Base-by-base conservation (phyloP, 2,888 invertebrate genomes). In the Drymonia ruficornis region DNA sequence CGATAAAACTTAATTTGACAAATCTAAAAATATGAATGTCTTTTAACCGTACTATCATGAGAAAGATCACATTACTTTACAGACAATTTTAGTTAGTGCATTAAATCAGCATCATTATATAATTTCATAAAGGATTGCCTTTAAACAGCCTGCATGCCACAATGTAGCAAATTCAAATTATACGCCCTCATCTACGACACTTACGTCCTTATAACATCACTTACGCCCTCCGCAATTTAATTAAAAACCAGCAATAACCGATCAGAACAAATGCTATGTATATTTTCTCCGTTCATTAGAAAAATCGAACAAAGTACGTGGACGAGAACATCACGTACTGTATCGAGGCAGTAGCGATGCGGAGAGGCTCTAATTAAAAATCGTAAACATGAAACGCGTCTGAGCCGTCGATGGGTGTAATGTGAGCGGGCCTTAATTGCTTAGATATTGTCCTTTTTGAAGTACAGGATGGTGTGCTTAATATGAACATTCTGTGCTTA, bases 311-410 rank as follows among this genome's bases (percentile, higher is more conserved):
- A 68, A 65, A 70, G 59, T 49, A 62, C 54, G 55, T 61, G 54
- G 61, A 57, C 54, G 55, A 58, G 46, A 38, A 49, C 56, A 51
- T 72, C 70, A 70, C 73, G 70, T 70, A 67, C 53, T 18, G 50
- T 59, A 62, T 59, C 69, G 63, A 65, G 50, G 55, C 36, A 49
- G 59, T 54, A 13, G 23, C 45, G 23, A 18, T 18, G 19, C 3
- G 44, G 44, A 8, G 47, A 47, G 57, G 70, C 72, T 79, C 81
- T 84, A 84, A 84, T 84, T 84, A 84, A 84, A 84, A 84, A 79
- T 75, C 76, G 83, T 84, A 83, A 84, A 84, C 77, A 78, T 78
- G 52, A 57, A 53, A 34, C 71, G 68, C 56, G 52, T 67, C 67
- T 66, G 64, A 53, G 56, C 55, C 56, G 60, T 50, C 63, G 63